Conservation (phyloP, 2,113 vertebrate species). For the Trogon melanurus region DNA sequence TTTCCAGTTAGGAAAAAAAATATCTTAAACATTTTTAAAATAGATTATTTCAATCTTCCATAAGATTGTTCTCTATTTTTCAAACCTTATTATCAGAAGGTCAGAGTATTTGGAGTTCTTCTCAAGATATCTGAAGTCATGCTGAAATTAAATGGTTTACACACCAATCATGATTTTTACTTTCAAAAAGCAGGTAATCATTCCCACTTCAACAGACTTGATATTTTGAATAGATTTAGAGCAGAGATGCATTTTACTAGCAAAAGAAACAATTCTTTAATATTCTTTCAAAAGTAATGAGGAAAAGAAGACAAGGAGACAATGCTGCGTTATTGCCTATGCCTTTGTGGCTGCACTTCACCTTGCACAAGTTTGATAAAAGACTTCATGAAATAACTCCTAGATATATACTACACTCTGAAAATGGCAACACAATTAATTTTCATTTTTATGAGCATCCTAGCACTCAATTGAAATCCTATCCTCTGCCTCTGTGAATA, state of each 20-base stretch:
- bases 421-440: neutral
- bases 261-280: neutral
- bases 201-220: neutral
- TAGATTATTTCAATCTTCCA: neutral
- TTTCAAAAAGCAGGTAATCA: neutral
- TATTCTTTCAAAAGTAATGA: neutral
- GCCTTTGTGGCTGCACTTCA: neutral
- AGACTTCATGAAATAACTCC: neutral
- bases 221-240: neutral
- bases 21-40: neutral
- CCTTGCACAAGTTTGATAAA: neutral
- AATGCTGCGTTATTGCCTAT: neutral
- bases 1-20: neutral
- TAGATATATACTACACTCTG: neutral
- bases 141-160: neutral
- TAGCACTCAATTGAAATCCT: neutral
- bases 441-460: conserved; percentile 10
- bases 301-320: neutral
- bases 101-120: neutral
- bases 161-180: neutral
- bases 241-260: neutral
- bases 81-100: neutral
- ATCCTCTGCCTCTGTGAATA: neutral
- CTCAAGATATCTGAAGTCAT: neutral
- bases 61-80: neutral